Evolutionary conservation across 2,797 vertebrate genomes (phyloP).

Genomic region (Sorex maritimensis): DNA sequence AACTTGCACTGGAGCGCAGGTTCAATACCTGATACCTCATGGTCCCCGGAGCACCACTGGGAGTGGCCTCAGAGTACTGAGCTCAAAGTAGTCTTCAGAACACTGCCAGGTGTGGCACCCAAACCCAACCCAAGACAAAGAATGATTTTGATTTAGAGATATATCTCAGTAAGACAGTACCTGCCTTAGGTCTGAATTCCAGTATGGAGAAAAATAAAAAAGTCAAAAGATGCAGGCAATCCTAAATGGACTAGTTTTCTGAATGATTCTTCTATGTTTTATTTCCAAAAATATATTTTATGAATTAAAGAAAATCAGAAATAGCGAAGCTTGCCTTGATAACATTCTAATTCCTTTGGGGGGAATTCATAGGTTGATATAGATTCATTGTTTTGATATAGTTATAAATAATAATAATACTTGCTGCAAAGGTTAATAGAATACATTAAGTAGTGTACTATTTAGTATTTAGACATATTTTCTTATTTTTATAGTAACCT

Average conservation of each 20-base stretch:
- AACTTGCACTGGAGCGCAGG: too few species aligned
- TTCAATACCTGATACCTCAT: too few species aligned
- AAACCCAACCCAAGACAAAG: too few species aligned
- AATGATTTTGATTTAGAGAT: too few species aligned
- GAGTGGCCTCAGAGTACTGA: too few species aligned
- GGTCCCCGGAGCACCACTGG: too few species aligned
- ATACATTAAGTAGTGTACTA: not conserved
- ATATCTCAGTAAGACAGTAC: too few species aligned
- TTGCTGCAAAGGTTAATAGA: slow-evolving; percentile 33
- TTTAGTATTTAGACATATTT: not conserved
- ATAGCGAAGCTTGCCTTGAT: not conserved
- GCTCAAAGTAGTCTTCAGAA: too few species aligned
- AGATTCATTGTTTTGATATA: not conserved
- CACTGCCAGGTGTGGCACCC: too few species aligned
- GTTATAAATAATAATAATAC: slow-evolving; percentile 47
- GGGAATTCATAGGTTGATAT: slow-evolving; percentile 15
- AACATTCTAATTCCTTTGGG: not conserved
- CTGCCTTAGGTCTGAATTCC: too few species aligned
- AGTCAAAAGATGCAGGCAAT: too few species aligned
- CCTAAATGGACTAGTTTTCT: not conserved
- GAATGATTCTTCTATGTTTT: not conserved
- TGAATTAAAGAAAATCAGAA: slow-evolving; percentile 65
- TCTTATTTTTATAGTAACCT: slow-evolving; percentile 15
- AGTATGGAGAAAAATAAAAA: too few species aligned
- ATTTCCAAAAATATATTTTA: slow-evolving; percentile 38